Conservation (phyloP, 2,797 vertebrate species). For the Nasua narica region DNA sequence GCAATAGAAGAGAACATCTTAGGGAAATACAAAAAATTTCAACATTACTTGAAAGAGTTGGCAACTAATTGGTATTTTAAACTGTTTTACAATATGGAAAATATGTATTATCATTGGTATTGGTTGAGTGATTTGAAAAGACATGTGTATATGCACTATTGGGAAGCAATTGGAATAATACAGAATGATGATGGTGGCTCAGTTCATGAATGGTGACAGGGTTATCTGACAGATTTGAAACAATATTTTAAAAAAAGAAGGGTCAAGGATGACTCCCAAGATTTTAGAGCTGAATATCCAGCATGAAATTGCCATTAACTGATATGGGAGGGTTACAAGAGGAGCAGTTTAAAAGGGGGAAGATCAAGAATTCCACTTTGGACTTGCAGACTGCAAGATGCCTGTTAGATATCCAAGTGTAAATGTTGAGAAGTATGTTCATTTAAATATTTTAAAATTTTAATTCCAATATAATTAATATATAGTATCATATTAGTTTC, state of each 20-base stretch:
- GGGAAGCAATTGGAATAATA: background rate
- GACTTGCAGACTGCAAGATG: background rate
- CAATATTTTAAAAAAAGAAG: background rate
- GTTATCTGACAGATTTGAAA: background rate
- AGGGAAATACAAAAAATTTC: background rate
- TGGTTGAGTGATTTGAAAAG: background rate
- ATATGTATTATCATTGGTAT: background rate
- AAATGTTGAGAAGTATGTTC: background rate
- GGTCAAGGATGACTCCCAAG: background rate
- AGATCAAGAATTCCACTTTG: background rate
- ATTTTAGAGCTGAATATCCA: background rate
- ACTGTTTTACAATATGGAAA: background rate
- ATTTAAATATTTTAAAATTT: background rate
- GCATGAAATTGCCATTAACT: background rate
- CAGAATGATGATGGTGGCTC: background rate
- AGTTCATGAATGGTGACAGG: background rate
- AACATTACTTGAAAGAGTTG: background rate
- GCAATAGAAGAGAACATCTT: background rate
- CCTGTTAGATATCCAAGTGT: background rate
- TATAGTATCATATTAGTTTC: background rate
- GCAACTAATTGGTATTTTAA: background rate
- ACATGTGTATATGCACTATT: background rate
- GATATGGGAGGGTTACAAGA: background rate
- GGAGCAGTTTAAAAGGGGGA: background rate
- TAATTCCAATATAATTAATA: background rate